Evolutionary conservation across 2,888 invertebrate species (phyloP).

Genomic region (Parochlus steinenii): DNA sequence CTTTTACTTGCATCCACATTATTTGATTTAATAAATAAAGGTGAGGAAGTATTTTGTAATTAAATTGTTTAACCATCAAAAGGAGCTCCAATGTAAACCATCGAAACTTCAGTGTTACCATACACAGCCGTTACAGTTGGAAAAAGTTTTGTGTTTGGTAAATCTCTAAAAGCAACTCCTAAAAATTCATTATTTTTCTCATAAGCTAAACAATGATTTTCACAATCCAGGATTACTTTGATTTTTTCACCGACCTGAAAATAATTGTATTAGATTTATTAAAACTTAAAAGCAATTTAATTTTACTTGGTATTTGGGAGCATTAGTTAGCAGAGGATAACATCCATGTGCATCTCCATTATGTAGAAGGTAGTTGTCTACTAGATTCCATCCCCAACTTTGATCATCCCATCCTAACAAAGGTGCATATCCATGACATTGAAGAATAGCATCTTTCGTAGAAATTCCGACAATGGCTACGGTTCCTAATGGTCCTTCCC

Average conservation of each 20-base stretch:
- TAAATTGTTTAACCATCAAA: constrained; percentile 87
- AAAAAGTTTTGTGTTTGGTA: constrained; percentile 83
- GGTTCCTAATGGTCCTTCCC: constrained; percentile 96
- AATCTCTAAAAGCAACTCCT: constrained; percentile 91
- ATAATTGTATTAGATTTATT: constrained; percentile 10
- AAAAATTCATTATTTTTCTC: constrained; percentile 97
- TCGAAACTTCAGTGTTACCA: constrained; percentile 97
- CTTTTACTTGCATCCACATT: too few relatives aligned
- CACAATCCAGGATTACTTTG: constrained; percentile 93
- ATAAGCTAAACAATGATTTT: constrained; percentile 90
- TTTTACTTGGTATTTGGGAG: constrained; percentile 87
- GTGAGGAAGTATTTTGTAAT: too few relatives aligned
- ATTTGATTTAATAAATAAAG: too few relatives aligned
- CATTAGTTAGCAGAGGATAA: constrained; percentile 87
- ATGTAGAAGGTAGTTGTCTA: constrained; percentile 91
- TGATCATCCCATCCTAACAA: constrained; percentile 83
- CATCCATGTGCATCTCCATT: constrained; percentile 91
- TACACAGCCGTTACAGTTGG: constrained; percentile 97
- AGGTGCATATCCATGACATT: constrained; percentile 91
- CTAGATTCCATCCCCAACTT: constrained; percentile 99
- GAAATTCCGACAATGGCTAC: constrained; percentile 95
- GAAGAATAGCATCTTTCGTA: constrained; percentile 82
- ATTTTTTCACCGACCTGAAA: constrained; percentile 89
- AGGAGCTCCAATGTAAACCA: constrained; percentile 96
- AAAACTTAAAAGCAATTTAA: neutral